Base-by-base conservation (phyloP, 2,797 vertebrate species). In the Chaetophractus vellerosus region DNA sequence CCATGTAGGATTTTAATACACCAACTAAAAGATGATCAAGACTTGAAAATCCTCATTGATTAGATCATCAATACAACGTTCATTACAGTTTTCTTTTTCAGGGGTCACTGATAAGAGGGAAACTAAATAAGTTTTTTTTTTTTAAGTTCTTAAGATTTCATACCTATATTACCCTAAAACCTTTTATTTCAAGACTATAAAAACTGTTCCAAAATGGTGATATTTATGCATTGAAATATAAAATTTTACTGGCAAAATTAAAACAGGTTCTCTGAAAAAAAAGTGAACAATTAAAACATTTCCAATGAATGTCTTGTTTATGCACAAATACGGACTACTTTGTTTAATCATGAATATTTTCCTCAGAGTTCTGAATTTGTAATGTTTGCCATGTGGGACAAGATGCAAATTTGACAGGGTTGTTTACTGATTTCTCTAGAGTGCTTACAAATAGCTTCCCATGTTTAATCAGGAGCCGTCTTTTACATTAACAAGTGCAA, bases 241-340 rank as follows among this genome's bases (percentile, higher is more conserved):
- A 88, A 94, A 72, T 38, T 80, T 87, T 50, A 80, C 71, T 55
- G 63, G 71, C 41, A 76, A 66, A 84, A 75, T 90, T 55, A 59
- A 94, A 96, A 91, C n/a, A 91, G 38, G 28, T 64, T 50, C 48
- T 94, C 23, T 68, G 36, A 86, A 71, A 45, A 8, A 45, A 45
- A 86, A 75, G 68, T 19, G 45, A 92, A 93, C 55, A 69, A 75
- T 92, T 91, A 93, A 93, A 93, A 95, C 26, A 72, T 72, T 93
- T 83, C 69, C n/a, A 75, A n/a, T 64, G 85, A 96, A 82, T 33
- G 48, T 76, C 88, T 88, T 86, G n/a, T 61, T 96, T 92, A 88
- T 88, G 82, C 66, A 91, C n/a, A 59, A 72, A 91, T 36, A 84
- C 6, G 68, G 74, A 68, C 26, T 81, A 48, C 36, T 87, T 92